phyloP scores from a whole-genome alignment of 2,888 invertebrate genomes.

The Sarcophaga subvicina region DNA sequence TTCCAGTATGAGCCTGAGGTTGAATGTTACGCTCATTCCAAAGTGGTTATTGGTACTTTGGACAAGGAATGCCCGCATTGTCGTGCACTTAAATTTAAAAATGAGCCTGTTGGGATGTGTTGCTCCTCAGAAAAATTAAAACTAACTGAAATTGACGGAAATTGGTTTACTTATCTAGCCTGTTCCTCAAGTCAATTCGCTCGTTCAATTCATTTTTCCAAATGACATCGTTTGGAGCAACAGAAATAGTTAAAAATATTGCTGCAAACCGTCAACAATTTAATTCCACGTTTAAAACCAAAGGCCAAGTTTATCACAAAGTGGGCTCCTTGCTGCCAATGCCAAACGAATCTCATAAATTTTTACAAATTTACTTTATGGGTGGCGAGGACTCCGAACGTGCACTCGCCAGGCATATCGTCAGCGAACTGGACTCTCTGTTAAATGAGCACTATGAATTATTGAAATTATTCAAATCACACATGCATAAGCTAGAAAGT shows the following conservation, averaged over 20 bases:
- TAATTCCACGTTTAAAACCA: conserved; percentile 64
- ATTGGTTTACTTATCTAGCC: conserved; percentile 70
- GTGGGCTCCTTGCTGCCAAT: conserved; percentile 57
- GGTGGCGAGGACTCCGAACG: conserved; percentile 42
- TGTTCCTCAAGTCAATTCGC: conserved; percentile 68
- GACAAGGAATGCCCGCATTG: conserved; percentile 39
- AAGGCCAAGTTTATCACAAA: conserved; percentile 49
- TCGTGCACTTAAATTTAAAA: conserved; percentile 70
- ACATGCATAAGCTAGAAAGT: conserved; percentile 73
- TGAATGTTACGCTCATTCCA: conserved; percentile 72
- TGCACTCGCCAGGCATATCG: conserved; percentile 36
- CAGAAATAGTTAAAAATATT: conserved; percentile 62
- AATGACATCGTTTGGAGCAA: conserved; percentile 71
- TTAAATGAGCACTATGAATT: conserved; percentile 75
- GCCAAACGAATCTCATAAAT: conserved; percentile 53
- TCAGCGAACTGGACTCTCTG: conserved; percentile 70
- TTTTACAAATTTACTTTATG: conserved; percentile 41
- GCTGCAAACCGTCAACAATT: conserved; percentile 60
- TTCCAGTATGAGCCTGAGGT: conserved; percentile 73
- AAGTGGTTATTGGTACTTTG: conserved; percentile 70
- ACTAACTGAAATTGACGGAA: conserved; percentile 76
- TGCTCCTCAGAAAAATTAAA: conserved; percentile 79
- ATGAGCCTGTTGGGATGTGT: conserved; percentile 79
- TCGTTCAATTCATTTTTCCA: conserved; percentile 67
- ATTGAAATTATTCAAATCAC: conserved; percentile 75